Evolutionary conservation across 2,797 vertebrate species (phyloP).

Genomic region (Vultur gryphus): DNA sequence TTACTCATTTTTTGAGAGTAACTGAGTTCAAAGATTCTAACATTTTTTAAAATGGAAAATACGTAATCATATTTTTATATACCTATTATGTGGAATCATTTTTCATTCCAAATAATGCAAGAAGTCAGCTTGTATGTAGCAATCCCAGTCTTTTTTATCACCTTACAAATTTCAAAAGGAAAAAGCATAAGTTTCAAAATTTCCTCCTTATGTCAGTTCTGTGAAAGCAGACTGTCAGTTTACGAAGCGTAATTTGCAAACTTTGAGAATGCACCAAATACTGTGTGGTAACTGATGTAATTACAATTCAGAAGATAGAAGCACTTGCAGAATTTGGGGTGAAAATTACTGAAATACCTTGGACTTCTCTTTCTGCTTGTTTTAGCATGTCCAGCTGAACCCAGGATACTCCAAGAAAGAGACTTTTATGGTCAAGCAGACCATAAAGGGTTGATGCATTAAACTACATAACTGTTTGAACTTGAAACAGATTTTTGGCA

Average conservation of each 20-base stretch:
- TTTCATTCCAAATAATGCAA: neutral
- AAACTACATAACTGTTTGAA: neutral
- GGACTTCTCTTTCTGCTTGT: neutral
- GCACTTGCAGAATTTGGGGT: neutral
- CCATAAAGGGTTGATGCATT: neutral
- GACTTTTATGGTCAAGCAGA: neutral
- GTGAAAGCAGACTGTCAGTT: neutral
- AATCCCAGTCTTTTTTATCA: neutral
- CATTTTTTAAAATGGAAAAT: neutral
- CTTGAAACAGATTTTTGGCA: conserved; percentile 7
- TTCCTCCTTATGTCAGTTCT: neutral
- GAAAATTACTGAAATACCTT: neutral
- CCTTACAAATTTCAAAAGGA: neutral
- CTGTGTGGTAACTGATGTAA: neutral
- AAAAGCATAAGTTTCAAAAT: neutral
- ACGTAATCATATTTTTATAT: neutral
- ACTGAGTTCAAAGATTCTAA: conserved; percentile 18
- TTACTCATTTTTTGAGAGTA: conserved; percentile 57
- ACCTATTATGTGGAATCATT: neutral
- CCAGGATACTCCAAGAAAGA: neutral
- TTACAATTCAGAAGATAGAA: neutral
- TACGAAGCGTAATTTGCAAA: neutral
- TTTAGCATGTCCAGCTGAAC: neutral
- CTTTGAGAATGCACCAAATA: neutral
- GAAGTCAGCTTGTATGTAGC: neutral